Percentiles rank a stretch among this genome's conserved stretches.
Evolutionary conservation across 2,113 vertebrate species (phyloP).

Genomic region (Xiphophorus couchianus): DNA sequence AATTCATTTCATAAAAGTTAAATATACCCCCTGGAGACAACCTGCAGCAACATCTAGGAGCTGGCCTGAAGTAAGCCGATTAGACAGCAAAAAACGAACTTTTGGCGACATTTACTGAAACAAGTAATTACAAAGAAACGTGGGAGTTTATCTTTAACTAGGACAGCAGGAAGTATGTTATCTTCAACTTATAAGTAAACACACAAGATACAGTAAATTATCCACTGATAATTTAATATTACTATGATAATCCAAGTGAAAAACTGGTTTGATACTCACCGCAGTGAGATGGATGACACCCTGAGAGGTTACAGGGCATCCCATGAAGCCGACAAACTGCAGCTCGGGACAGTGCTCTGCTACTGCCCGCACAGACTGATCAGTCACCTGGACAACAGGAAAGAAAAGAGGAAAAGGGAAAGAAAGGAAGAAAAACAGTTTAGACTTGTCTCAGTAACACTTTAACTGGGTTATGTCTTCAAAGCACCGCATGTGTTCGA

Average conservation of each 20-base stretch:
- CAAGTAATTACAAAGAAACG: constrained; percentile 32
- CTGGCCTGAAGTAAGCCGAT: constrained; percentile 43
- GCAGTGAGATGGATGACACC: constrained; percentile 98
- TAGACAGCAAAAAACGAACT: constrained; percentile 30
- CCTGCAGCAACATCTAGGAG: constrained; percentile 21
- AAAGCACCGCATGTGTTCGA: neutral
- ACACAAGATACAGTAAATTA: neutral
- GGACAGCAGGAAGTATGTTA: constrained; percentile 1
- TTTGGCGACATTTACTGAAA: constrained; percentile 39
- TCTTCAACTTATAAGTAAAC: constrained; percentile 12
- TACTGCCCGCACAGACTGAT: constrained; percentile 92
- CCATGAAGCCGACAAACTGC: constrained; percentile 98
- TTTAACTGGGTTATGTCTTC: neutral
- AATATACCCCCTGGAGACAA: constrained; percentile 37
- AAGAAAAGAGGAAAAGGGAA: neutral
- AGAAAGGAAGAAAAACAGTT: neutral
- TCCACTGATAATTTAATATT: neutral
- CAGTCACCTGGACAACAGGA: constrained; percentile 86
- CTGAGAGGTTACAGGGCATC: constrained; percentile 96
- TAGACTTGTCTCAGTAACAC: neutral
- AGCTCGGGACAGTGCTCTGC: constrained; percentile 95
- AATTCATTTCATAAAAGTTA: constrained; percentile 51
- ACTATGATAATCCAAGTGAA: neutral
- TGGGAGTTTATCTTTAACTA: constrained; percentile 11
- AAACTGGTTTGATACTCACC: constrained; percentile 76